Base-by-base conservation (phyloP, 2,888 invertebrate genomes). In the Volucella zonaria region DNA sequence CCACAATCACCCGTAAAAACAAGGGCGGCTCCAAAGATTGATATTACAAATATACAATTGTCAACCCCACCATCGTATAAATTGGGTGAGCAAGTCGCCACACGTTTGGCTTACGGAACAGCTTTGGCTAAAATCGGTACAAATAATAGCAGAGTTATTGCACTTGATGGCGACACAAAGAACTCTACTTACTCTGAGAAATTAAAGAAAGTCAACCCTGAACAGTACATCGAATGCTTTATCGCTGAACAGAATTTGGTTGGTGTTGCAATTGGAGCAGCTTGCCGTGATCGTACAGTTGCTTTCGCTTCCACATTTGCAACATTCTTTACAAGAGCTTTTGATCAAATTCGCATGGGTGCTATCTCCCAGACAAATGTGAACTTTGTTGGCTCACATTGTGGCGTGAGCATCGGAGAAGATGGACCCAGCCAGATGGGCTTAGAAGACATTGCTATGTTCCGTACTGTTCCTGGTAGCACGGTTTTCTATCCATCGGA, bases 341-440 rank as follows among this genome's bases (percentile, higher is more conserved):
- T 96, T 91, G 99, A 99, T 93, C 99, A 99, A 95, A 97, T 99
- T 90, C 96, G 99, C 86, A 99, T 99, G 99, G 99, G 98, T 18
- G 99, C 99, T 64, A 98, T 99, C 91, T 99, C 99, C 47, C 98
- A 98, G 93, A 96, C 97, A 31, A 99, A 99, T 92, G 96, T 97
- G 18, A 99, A 99, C 93, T 97, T 98, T 92, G 97, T 94, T 81
- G 99, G 99, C 0, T 99, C 99, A 0, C 99, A 99, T 93, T 98
- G 97, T 92, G 99, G 99, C 54, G 96, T 99, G 23, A 98, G 98
- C 89, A 99, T 99, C 92, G 99, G 99, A 43, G 99, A 99, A 93
- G 99, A 99, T 93, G 99, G 99, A 0, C 99, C 99, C 15, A 97
- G 97, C 75, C 99, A 99, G 93, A 99, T 99, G 99, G 99, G 98